Evolutionary conservation across 2,113 vertebrate genomes (phyloP), one percentile per base, ranked within the genome.

Genomic region (Datnioides undecimradiatus): DNA sequence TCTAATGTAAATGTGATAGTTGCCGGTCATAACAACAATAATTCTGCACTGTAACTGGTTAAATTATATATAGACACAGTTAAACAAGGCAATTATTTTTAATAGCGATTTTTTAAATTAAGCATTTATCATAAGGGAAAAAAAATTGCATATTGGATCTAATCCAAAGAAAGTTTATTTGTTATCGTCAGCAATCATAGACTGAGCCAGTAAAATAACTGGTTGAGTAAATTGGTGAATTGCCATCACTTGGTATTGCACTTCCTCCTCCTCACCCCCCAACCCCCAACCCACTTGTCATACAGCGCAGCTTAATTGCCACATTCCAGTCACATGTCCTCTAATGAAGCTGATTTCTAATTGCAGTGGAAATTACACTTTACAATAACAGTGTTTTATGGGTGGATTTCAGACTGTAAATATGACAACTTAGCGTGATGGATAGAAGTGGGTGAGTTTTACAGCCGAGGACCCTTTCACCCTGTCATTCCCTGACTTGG

Each of bases 341-440:
- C 84, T 93, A 93, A 94, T 92, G 90, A 94, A 94, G 81, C 90
- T 77, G 81, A 81, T 75, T 80, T 93, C 90, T 95, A 95, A 95
- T 91, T 93, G 93, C 89, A 48, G 55, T 38, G 72, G 85, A 93
- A 94, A 92, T 91, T 85, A 83, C 76, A 72, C 83, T 83, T 87
- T 89, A 91, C 90, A 88, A 90, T 94, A 92, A 91, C 90, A 76
- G 71, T 90, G 88, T 90, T 94, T 94, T 93, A 93, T 92, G 91
- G 89, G 48, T 68, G 68, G 70, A 84, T 90, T 89, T 91, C 72
- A 87, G 71, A 84, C 88, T 79, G 81, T 87, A 91, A 86, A 92
- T 91, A 92, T 93, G 93, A 92, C 91, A 89, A 72, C 66, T 85
- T 81, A 73, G 67, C 21, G 38, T 93, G 92, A 94, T 74, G 51